Evolutionary conservation across 2,888 invertebrate species (phyloP).

Genomic region (Aquatica leii): DNA sequence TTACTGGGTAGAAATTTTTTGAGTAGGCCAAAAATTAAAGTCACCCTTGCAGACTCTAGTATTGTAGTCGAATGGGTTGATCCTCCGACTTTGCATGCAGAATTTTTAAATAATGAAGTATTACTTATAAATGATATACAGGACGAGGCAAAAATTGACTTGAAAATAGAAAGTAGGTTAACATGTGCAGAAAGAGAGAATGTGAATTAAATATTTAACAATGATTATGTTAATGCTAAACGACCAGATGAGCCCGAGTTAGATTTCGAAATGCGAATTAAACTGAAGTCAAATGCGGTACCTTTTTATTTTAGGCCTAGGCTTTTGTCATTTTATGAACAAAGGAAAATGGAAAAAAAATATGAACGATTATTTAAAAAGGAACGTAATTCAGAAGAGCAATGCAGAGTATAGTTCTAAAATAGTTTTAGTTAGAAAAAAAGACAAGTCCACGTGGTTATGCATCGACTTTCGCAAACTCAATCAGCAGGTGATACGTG

Average conservation of each 20-base stretch:
- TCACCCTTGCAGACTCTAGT: too few species aligned
- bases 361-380: background rate
- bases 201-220: too few species aligned
- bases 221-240: background rate
- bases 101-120: too few species aligned
- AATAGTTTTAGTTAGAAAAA: conserved; percentile 3
- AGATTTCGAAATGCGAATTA: background rate
- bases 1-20: background rate
- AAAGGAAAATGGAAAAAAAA: background rate
- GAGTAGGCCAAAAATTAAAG: too few species aligned
- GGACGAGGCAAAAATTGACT: too few species aligned
- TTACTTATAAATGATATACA: too few species aligned
- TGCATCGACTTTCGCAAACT: background rate
- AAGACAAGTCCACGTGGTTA: background rate
- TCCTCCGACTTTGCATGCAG: too few species aligned
- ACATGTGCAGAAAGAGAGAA: too few species aligned
- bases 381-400: too few species aligned
- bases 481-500: background rate
- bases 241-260: background rate
- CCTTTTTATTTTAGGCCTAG: background rate
- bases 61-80: too few species aligned
- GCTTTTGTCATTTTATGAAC: background rate
- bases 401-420: background rate
- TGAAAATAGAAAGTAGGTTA: too few species aligned
- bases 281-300: background rate